These are phyloP conservation scores for Spizaetus ornatus DNA, from an alignment of 2,113 vertebrate genomes.

Conservation along the genomic window DNA sequence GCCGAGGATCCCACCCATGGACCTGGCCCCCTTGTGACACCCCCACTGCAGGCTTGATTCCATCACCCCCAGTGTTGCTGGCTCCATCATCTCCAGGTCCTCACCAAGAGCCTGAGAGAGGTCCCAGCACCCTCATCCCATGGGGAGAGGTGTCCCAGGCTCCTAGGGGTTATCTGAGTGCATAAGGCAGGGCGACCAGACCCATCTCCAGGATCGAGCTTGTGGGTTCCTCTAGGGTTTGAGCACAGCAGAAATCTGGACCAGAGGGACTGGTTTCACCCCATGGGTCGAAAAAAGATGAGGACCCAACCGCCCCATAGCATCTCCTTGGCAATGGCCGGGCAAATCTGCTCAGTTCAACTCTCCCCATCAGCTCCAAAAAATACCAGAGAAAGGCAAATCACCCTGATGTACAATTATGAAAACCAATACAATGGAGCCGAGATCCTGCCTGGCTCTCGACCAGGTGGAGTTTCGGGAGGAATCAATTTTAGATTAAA, in stretches of 20 bases:
- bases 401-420: neutral
- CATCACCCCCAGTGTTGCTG: neutral
- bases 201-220: fast-evolving
- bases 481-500: conserved; percentile 46
- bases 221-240: neutral
- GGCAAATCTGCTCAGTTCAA: fast-evolving
- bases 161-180: neutral
- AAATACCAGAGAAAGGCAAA: neutral
- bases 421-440: fast-evolving
- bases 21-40: neutral
- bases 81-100: neutral
- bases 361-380: neutral
- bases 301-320: neutral
- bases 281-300: fast-evolving
- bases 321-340: neutral
- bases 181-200: neutral
- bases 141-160: neutral
- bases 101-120: neutral
- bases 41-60: neutral
- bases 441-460: neutral
- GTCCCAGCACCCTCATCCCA: neutral
- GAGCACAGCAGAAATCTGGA: neutral
- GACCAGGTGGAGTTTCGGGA: neutral
- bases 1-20: neutral
- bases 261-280: neutral